Evolutionary conservation across 2,113 vertebrate species (phyloP), one percentile per base, ranked within the genome.

Genomic region (Tupaia chinensis): DNA sequence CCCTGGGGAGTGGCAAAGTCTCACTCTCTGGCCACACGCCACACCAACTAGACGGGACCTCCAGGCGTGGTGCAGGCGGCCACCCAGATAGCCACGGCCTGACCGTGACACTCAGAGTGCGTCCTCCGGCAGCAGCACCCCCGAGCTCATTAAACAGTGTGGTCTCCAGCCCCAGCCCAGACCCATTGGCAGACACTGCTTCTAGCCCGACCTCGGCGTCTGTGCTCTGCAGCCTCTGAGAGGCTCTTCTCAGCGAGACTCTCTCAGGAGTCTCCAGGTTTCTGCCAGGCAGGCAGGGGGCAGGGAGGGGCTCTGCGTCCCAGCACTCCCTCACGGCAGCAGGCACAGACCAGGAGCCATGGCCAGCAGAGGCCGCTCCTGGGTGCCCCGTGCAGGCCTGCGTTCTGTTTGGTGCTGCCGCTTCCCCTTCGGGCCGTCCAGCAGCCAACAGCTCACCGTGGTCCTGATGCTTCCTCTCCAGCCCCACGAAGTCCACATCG

Each of bases 21-120:
- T 63, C 74, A 22, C 7, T 2, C 34, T 85, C 4, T 0, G 95
- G 74, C 96, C 96, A 95, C 97, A 95, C 81, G 87, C 56, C 3
- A 25, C 0, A 9, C 89, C 77, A 79, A 87, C 72, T 81, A 84
- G 10, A 29, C 27, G 4, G 17, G 34, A 11, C 12, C 68, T 61
- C 60, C 14, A 1, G 69, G 58, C 44, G 44, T 17, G 27, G 79
- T 2, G 44, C 6, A 4, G 32, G n/a, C 22, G 3, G 13, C 54
- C 54, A 20, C 23, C 34, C 70, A 65, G 84, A 77, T 76, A 79
- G 5, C 78, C 80, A 11, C 58, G 14, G 7, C 25, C 19, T 79
- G 85, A 79, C 54, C 76, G 70, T 34, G 80, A 74, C 68, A 9
- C 69, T 32, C 9, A 27, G 91, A 15, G 58, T 81, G 96, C 56